phyloP scores from a whole-genome alignment of 2,888 invertebrate species.

The Uropetala carovei region DNA sequence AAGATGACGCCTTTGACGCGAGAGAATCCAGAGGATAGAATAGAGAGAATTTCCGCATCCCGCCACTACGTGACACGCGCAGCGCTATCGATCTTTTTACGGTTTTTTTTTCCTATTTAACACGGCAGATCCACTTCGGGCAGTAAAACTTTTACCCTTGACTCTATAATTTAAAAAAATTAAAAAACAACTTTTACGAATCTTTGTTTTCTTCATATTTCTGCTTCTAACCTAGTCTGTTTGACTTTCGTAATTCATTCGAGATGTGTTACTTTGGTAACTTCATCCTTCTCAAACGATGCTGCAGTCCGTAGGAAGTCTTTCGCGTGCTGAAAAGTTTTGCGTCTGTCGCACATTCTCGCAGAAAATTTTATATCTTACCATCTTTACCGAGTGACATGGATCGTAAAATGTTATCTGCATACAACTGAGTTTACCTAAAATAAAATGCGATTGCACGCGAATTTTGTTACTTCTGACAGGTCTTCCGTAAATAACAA shows the following conservation, averaged over 20 bases:
- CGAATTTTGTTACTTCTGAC: too few relatives aligned
- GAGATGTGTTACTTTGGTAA: slow-evolving; percentile 17
- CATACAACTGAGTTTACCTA: not conserved
- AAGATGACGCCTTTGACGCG: not conserved
- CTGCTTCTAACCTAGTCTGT: slow-evolving; percentile 18
- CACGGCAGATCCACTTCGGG: slow-evolving; percentile 15
- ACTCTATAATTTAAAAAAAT: not conserved
- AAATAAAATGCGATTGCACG: not conserved
- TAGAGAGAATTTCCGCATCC: not conserved
- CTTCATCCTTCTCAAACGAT: not conserved
- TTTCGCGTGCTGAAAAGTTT: not conserved
- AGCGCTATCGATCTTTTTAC: not conserved
- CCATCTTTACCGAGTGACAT: not conserved
- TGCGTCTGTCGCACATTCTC: not conserved
- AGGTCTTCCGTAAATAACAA: too few relatives aligned
- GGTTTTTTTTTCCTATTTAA: not conserved
- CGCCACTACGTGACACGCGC: slow-evolving; percentile 4
- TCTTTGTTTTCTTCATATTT: not conserved
- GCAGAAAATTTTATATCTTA: not conserved
- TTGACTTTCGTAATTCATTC: slow-evolving; percentile 28
- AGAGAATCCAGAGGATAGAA: not conserved
- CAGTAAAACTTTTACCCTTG: slow-evolving; percentile 15
- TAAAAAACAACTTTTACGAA: not conserved
- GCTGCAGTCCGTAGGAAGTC: slow-evolving; percentile 5
- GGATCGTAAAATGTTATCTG: not conserved